phyloP scores from a whole-genome alignment of 2,113 vertebrate species.

The Xenopus laevis region DNA sequence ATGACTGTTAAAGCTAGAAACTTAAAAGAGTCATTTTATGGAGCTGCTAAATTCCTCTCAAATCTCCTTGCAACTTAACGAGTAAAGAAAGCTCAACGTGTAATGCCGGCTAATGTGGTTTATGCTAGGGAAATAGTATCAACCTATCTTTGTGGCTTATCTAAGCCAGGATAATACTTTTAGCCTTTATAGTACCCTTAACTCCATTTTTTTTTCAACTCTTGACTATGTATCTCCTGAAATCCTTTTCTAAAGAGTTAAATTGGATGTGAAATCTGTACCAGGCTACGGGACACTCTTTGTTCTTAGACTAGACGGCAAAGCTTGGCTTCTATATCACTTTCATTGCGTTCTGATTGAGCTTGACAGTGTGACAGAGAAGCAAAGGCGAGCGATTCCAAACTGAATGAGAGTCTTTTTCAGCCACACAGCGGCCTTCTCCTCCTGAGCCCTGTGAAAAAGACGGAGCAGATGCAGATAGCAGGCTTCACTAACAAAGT shows the following conservation, averaged over 20 bases:
- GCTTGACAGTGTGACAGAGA: constrained; percentile 97
- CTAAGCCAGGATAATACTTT: constrained; percentile 88
- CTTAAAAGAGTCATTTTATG: constrained; percentile 98
- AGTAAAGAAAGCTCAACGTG: constrained; percentile 86
- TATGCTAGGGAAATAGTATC: constrained; percentile 86
- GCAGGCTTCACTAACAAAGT: constrained; percentile 77
- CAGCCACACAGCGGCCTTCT: constrained; percentile 76
- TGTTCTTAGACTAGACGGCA: constrained; percentile 83
- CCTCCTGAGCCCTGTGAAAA: constrained; percentile 74
- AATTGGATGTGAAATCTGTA: constrained; percentile 99
- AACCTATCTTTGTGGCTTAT: constrained; percentile 87
- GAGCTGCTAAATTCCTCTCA: constrained; percentile 98
- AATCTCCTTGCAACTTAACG: constrained; percentile 96
- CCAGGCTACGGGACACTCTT: constrained; percentile 86
- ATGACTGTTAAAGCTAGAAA: constrained; percentile 98
- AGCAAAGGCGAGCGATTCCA: constrained; percentile 88
- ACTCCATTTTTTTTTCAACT: constrained; percentile 82
- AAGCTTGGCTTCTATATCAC: constrained; percentile 78
- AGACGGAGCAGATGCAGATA: constrained; percentile 75
- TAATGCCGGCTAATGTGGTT: constrained; percentile 98
- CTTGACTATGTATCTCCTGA: constrained; percentile 85
- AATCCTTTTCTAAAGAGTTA: constrained; percentile 92
- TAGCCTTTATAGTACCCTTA: constrained; percentile 82
- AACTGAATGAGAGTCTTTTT: constrained; percentile 95
- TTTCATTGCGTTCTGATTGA: constrained; percentile 91